Evolutionary conservation across 2,888 invertebrate species (phyloP).

Genomic region (Poecilus cupreus): DNA sequence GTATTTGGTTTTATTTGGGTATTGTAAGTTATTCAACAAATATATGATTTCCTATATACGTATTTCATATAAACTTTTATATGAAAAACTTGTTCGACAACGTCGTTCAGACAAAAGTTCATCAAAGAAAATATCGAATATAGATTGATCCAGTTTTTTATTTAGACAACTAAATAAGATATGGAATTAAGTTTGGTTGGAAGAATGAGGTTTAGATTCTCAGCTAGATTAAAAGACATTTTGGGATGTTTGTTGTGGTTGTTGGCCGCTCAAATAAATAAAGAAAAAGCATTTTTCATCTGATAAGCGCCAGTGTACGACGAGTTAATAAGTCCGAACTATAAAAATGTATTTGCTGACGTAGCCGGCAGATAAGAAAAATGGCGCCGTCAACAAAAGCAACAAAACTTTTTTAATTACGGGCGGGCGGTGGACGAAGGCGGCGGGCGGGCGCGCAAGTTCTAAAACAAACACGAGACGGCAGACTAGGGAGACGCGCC

Average conservation of each 20-base stretch:
- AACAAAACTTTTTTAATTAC: constrained; percentile 60
- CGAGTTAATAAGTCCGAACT: constrained; percentile 57
- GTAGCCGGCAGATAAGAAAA: constrained; percentile 55
- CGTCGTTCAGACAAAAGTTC: background rate
- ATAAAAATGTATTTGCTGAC: constrained; percentile 60
- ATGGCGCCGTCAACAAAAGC: constrained; percentile 58
- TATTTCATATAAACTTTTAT: too few relatives aligned
- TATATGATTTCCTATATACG: too few relatives aligned
- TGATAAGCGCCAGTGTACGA: constrained; percentile 40
- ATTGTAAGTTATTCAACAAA: too few relatives aligned
- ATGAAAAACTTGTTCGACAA: background rate
- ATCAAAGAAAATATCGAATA: background rate
- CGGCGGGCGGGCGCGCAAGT: constrained; percentile 41
- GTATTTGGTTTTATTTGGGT: too few relatives aligned
- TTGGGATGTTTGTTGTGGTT: constrained; percentile 27
- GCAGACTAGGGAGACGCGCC: constrained; percentile 1
- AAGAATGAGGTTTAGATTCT: constrained; percentile 29
- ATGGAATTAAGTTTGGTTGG: constrained; percentile 19
- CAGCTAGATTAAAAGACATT: constrained; percentile 31
- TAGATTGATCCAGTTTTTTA: background rate
- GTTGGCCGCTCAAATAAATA: constrained; percentile 29
- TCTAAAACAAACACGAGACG: constrained; percentile 57
- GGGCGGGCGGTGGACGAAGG: constrained; percentile 5
- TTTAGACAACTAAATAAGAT: background rate
- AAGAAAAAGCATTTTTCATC: constrained; percentile 45